Base-by-base conservation (phyloP, 2,113 vertebrate genomes). In the Odocoileus virginianus region DNA sequence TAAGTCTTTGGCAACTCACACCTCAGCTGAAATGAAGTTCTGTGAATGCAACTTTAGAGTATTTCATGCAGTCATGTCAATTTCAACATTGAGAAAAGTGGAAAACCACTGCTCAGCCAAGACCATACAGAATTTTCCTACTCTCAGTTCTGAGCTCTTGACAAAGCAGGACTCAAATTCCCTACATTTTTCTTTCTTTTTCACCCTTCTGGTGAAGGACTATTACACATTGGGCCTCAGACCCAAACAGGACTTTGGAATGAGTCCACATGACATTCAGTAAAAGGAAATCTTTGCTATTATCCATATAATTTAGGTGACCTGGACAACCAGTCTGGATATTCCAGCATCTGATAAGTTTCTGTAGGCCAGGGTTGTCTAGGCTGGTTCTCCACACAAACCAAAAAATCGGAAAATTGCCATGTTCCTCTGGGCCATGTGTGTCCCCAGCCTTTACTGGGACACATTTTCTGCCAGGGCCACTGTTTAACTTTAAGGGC, bases 91-190 rank as follows among this genome's bases (percentile, higher is more conserved):
- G 27, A 91, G 45, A 81, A 52, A 95, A 71, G 40, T 67, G 86
- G 81, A 92, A 89, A 84, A 79, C 30, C 25, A 95, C 61, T 16
- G 14, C 21, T 91, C 13, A 89, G 55, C 74, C 78, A 93, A 93
- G 78, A 96, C 45, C 60, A 45, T 79, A 79, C 6, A 64, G 76
- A 91, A 95, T 90, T 95, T 96, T 94, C 55, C 54, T 71, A 43
- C 16, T 84, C 16, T 94, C n/a, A 21, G n/a, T 50, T 91, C 57
- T 76, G 40, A 96, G 30, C 13, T 45, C 33, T 95, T 85, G 33
- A 89, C 43, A 78, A 93, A 95, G 67, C n/a, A 94, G 25, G 15
- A 74, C 16, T 96, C 55, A 94, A 55, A 96, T 97, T 97, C 61
- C 17, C 82, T 79, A 74, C 17, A 61, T 60, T 89, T 89, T 95